Evolutionary conservation across 1,140 invertebrate species (phyloP), one percentile per base, ranked within the genome.

Genomic region (Cyphomyrmex costatus): DNA sequence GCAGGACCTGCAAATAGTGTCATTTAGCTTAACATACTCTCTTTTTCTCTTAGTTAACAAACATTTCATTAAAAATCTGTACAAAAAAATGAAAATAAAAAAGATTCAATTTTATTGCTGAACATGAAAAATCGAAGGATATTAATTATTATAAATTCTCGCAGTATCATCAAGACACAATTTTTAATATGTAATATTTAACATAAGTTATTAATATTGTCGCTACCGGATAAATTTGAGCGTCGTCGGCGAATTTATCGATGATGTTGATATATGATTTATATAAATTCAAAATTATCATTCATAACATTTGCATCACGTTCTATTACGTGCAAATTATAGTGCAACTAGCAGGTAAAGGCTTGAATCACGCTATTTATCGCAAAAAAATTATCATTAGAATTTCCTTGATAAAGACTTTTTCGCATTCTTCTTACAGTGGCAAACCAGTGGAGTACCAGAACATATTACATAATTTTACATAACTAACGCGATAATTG

Each of bases 1-100:
- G 96, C 8, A 99, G 95, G 33, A 99, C 98, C 97, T 99, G 95
- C 68, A 96, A 83, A 42, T 19, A 60, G 2, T 24, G 7, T 1
- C 21, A 10, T 36, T 80, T 56, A 80, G 8, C 0, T 36, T 4
- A 7, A 70, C 14, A 51, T 21, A n/a, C 19, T 66, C 21, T 42
- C 10, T 42, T 0, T 42, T 8, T 30, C 3, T 42, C 36, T 42
- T 7, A 42, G 12, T 42, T 36, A 27, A 56, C 3, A 61, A 12
- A 21, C 30, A 46, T 30, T 10, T 30, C 12, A 68, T 53, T 51
- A 53, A 79, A 53, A 79, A 10, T 7, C 0, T 49, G 4, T 0
- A 21, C n/a, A 65, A 51, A 66, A 78, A 53, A 24, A 42, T 19
- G 24, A 36, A 49, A 24, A 53, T 30, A 24, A 66, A 56, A n/a